Evolutionary conservation across 2,797 vertebrate species (phyloP).

Genomic region (Pseudochirops corinnae): DNA sequence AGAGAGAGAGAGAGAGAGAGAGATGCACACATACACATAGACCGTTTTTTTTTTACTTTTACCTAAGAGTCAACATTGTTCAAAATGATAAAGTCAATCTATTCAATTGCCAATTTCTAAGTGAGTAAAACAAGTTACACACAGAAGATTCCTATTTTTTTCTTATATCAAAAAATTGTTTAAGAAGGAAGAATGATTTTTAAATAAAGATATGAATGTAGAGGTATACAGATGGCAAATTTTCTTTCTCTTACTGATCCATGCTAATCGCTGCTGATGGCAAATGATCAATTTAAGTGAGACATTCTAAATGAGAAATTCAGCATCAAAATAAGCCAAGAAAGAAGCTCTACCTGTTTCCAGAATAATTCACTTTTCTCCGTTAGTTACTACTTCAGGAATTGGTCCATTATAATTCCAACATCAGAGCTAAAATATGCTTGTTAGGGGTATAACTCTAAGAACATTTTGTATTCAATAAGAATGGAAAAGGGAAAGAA

Average conservation of each 20-base stretch:
- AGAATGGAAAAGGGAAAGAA: constrained; percentile 9
- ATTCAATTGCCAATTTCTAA: background rate
- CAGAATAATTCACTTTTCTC: background rate
- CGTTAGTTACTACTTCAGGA: background rate
- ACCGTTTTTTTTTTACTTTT: background rate
- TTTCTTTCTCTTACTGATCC: background rate
- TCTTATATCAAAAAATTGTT: background rate
- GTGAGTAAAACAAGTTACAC: background rate
- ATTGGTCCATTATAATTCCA: background rate
- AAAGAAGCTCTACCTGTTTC: background rate
- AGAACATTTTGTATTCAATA: background rate
- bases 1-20: no score
- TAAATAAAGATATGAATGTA: background rate
- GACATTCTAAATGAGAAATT: background rate
- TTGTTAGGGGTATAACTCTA: constrained; percentile 16
- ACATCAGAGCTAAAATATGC: constrained; percentile 30
- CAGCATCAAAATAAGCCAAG: background rate
- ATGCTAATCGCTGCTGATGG: background rate
- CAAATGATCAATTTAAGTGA: background rate
- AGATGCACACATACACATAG: no score
- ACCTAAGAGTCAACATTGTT: background rate
- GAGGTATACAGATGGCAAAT: background rate
- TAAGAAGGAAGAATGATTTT: background rate
- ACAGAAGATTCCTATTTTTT: background rate
- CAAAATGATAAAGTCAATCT: background rate